Evolutionary conservation across 2,888 invertebrate genomes (phyloP), one percentile per base, ranked within the genome.

Genomic region (Maniola hyperantus): DNA sequence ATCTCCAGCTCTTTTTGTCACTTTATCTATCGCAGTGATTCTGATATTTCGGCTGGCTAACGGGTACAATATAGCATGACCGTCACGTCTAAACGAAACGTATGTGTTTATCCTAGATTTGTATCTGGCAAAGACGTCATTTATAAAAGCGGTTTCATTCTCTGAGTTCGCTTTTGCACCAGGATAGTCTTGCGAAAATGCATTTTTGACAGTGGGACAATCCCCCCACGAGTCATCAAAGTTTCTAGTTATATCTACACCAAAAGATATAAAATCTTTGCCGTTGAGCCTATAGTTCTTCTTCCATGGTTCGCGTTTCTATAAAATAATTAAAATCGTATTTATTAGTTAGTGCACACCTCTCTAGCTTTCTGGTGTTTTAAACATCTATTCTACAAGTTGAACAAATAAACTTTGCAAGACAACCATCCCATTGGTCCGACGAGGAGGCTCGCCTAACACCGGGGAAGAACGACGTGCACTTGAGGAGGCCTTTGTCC

Each of bases 11-110:
- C 81, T 76, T 68, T 70, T 79, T 11, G 65, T 71, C 2, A 83
- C 55, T 7, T 73, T 50, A 0, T 71, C 72, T 1, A 64, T 64
- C 1, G 75, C 74, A 0, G 67, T 54, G 1, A 76, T 62, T 0
- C 51, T 63, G 1, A 60, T 66, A 67, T 79, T 74, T 0, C 87
- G 85, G 72, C 89, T 93, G 7, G 94, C 95, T 89, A 94, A 94
- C 0, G 96, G 96, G 77, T 95, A 95, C 13, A 94, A 80, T 50
- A 96, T 78, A 36, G 93, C 93, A 69, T 94, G 93, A 1, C 96
- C 96, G 74, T 94, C 95, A 5, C 96, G 94, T 80, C 96, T 96
- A 36, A 97, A 82, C 0, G 96, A 94, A 48, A 97, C 74, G 80
- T 96, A 97, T 61, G 95, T 89, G 75, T 94, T 93, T 10, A 94